Evolutionary conservation across 1,140 invertebrate species (phyloP).

Genomic region (Idris sp.): DNA sequence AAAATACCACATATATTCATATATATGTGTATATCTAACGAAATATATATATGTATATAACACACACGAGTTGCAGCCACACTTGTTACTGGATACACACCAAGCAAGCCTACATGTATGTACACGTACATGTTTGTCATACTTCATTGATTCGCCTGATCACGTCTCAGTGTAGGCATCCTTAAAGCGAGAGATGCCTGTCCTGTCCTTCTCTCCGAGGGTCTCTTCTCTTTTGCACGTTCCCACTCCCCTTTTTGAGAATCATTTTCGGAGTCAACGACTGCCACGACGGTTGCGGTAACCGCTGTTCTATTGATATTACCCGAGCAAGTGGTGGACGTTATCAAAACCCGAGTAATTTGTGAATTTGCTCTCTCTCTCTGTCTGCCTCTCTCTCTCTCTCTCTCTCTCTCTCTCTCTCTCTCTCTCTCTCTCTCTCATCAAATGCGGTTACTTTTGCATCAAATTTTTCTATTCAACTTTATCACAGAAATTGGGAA

Average conservation of each 20-base stretch:
- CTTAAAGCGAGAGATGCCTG: conserved; percentile 5
- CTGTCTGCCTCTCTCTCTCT: no score
- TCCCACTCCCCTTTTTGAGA: not conserved
- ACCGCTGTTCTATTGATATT: conserved; percentile 11
- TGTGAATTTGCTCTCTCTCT: no score
- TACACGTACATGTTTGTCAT: conserved; percentile 29
- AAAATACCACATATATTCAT: conserved; percentile 18
- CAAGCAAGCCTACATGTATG: conserved; percentile 27
- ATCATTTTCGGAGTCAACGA: conserved; percentile 6
- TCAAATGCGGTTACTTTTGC: no score
- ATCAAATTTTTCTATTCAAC: no score
- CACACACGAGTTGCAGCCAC: no score
- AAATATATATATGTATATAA: conserved; percentile 7
- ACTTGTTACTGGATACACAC: no score
- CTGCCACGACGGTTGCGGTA: conserved; percentile 5
- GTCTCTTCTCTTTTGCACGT: no score
- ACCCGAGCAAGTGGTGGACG: conserved; percentile 12
- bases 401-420: no score
- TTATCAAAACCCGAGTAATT: conserved; percentile 10
- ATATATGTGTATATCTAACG: conserved; percentile 8
- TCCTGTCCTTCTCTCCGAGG: conserved; percentile 24
- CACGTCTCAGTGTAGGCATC: conserved; percentile 13
- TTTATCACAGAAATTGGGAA: no score
- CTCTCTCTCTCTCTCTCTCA: no score
- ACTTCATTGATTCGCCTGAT: conserved; percentile 25